phyloP scores from a whole-genome alignment of 2,113 vertebrate species.

The Porphyrio hochstetteri region DNA sequence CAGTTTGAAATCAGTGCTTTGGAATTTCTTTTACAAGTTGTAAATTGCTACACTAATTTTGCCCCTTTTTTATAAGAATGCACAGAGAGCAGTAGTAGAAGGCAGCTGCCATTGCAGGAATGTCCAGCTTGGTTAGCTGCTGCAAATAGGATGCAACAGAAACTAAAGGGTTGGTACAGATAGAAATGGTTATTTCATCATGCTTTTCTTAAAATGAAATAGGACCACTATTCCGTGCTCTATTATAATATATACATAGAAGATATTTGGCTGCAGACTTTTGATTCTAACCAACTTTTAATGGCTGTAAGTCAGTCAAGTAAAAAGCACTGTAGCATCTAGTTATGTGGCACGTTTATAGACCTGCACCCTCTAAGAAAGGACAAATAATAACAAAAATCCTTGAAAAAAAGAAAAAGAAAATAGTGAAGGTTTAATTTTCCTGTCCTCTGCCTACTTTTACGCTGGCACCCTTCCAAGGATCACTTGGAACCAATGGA shows the following conservation, averaged over 20 bases:
- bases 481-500: slow-evolving; percentile 12
- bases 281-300: background rate
- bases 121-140: background rate
- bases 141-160: background rate
- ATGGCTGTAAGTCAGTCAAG: background rate
- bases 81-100: background rate
- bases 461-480: slow-evolving; percentile 11
- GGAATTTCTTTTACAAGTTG: background rate
- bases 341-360: rapidly evolving
- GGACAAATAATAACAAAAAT: background rate
- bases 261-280: background rate
- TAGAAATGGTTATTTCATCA: background rate
- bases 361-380: background rate
- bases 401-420: background rate
- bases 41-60: background rate
- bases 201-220: background rate
- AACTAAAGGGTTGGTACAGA: background rate
- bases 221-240: background rate
- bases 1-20: background rate
- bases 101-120: background rate
- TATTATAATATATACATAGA: background rate
- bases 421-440: background rate
- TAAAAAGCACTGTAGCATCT: background rate
- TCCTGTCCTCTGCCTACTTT: background rate
- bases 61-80: background rate